Base-by-base conservation (phyloP, 2,797 vertebrate species). In the Chanos chanos region DNA sequence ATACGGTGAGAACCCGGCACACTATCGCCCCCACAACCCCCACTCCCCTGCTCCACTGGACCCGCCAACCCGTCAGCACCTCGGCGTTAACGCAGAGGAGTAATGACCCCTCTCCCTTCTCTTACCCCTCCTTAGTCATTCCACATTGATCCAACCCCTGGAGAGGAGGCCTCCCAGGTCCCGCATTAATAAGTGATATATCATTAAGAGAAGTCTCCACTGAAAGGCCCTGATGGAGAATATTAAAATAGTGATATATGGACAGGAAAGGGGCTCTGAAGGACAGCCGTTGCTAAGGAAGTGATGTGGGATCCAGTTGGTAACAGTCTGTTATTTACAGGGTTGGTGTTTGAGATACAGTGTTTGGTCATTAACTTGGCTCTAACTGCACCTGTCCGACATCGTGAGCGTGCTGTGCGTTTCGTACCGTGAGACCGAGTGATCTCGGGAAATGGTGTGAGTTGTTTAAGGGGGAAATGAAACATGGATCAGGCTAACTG, bases 111-210 rank as follows among this genome's bases (percentile, higher is more conserved):
- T 56, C 44, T 68, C 44, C 68, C 13, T 48, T 68, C 37, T 56
- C 49, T 69, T 33, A 9, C 27, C n/a, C 12, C 27, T 39, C 12
- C 54, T 68, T 63, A 79, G 65, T 18, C 2, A 77, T 78, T 83
- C 61, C 74, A 67, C 73, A 84, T 79, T 80, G 83, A 86, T 84
- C 75, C 77, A 45, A 71, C 45, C 74, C 65, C 64, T 54, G 43
- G 73, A 81, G 79, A 72, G 50, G 9, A 30, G 52, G 68, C 67
- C 73, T 77, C 73, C 73, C 65, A 74, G 68, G 76, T 71, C 33
- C 44, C 65, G 57, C 78, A 79, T 79, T 81, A 83, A 83, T 83
- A 83, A 82, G 74, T 73, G 72, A 81, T 75, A 57, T 63, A 71
- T 75, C 22, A 71, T 76, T 68, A 67, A 66, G 50, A 56, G 69